Evolutionary conservation across 2,113 vertebrate species (phyloP).

Genomic region (Neogobius melanostomus): DNA sequence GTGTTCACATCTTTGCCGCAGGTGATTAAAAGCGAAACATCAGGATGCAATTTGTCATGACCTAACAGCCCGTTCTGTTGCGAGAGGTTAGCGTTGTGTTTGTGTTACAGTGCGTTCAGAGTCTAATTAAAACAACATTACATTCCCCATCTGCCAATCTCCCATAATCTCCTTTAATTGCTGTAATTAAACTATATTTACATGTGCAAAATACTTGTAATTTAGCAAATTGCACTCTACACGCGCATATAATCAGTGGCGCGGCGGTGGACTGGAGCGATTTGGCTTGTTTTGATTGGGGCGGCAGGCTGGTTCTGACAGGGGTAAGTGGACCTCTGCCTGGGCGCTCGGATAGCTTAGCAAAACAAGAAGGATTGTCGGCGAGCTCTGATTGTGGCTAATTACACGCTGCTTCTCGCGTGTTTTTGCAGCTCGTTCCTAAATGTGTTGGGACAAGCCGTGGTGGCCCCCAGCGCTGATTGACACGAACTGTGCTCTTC

Average conservation of each 20-base stretch:
- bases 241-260: conserved; percentile 98
- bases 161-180: conserved; percentile 99
- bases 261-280: conserved; percentile 94
- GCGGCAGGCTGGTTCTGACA: conserved; percentile 87
- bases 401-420: conserved; percentile 81
- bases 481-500: conserved; percentile 40
- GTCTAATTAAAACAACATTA: conserved; percentile 99
- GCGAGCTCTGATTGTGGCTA: conserved; percentile 90
- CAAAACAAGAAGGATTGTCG: conserved; percentile 95
- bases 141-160: conserved; percentile 99
- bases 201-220: conserved; percentile 99
- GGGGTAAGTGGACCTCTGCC: conserved; percentile 96
- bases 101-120: conserved; percentile 99
- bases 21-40: conserved; percentile 77
- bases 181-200: conserved; percentile 99
- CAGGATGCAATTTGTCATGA: conserved; percentile 80
- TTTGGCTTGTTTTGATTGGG: conserved; percentile 85
- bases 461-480: conserved; percentile 32
- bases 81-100: conserved; percentile 99
- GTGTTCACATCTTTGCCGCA: conserved; percentile 62
- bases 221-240: conserved; percentile 99
- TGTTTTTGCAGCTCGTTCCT: conserved; percentile 21
- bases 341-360: conserved; percentile 90
- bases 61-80: conserved; percentile 87
- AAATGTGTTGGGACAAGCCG: conserved; percentile 31